A percentile compares a stretch with the other conserved stretches of the same genome.
phyloP scores from a whole-genome alignment of 2,888 invertebrate genomes.

The Flexamia atlantica region DNA sequence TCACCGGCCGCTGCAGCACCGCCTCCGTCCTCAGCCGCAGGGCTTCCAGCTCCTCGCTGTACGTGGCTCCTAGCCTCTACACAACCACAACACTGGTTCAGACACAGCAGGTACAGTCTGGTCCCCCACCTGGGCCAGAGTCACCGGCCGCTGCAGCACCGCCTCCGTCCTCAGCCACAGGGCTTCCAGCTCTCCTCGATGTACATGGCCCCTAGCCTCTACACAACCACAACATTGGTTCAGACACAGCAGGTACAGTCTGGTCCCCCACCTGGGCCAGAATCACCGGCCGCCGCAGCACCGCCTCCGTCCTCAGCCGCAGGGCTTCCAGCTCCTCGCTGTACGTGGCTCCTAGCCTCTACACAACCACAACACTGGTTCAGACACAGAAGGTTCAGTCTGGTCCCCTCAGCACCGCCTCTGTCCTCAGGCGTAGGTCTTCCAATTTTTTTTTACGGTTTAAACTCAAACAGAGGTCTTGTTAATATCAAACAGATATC shows the following conservation, averaged over 20 bases:
- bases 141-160: slow-evolving; percentile 48
- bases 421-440: slow-evolving; percentile 44
- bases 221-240: background rate
- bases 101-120: background rate
- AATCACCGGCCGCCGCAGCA: slow-evolving; percentile 30
- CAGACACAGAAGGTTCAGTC: too few species aligned
- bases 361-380: too few species aligned
- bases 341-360: too few species aligned
- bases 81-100: background rate
- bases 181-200: slow-evolving; percentile 50
- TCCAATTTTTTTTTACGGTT: slow-evolving; percentile 49
- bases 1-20: slow-evolving; percentile 33
- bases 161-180: slow-evolving; percentile 57
- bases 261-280: slow-evolving; percentile 34
- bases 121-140: slow-evolving; percentile 6
- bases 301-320: too few species aligned
- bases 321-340: too few species aligned
- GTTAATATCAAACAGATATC: too few species aligned
- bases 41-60: slow-evolving; percentile 7
- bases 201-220: slow-evolving; percentile 51
- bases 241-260: slow-evolving; percentile 2
- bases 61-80: slow-evolving; percentile 1
- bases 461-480: too few species aligned
- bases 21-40: slow-evolving; percentile 48
- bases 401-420: slow-evolving; percentile 62